phyloP scores from a whole-genome alignment of 2,113 vertebrate species.

The Aphyosemion australe region DNA sequence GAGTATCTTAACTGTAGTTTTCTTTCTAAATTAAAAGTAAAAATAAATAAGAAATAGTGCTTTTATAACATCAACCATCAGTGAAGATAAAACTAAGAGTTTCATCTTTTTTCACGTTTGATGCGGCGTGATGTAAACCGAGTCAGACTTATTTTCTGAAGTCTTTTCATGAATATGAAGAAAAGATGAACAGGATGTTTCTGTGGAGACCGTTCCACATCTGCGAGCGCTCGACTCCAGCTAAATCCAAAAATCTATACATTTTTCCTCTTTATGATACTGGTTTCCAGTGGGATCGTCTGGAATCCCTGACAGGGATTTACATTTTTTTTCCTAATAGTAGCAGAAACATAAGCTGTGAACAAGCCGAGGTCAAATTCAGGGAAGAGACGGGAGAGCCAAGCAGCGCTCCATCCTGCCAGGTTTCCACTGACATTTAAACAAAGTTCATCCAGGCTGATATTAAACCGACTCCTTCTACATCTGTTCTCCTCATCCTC shows the following conservation, averaged over 20 bases:
- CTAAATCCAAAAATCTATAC: not conserved
- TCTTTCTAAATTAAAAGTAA: not conserved
- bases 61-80: too few species aligned
- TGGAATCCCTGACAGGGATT: not conserved
- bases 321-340: constrained; percentile 24
- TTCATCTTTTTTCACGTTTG: too few species aligned
- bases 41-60: not conserved
- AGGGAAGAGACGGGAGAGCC: constrained; percentile 1
- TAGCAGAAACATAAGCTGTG: constrained; percentile 23
- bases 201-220: not conserved
- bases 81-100: too few species aligned
- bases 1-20: not conserved
- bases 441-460: constrained; percentile 63
- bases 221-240: not conserved
- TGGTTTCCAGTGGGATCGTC: not conserved
- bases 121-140: too few species aligned
- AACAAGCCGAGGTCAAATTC: constrained; percentile 21
- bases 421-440: constrained; percentile 73
- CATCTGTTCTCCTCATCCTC: constrained; percentile 27
- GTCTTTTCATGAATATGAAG: too few species aligned
- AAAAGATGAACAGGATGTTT: too few species aligned
- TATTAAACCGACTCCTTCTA: constrained; percentile 38
- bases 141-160: too few species aligned
- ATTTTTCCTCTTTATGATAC: not conserved
- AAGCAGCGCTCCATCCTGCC: constrained; percentile 51